Evolutionary conservation across 2,888 invertebrate genomes (phyloP).

Genomic region (Agrilus biguttatus): DNA sequence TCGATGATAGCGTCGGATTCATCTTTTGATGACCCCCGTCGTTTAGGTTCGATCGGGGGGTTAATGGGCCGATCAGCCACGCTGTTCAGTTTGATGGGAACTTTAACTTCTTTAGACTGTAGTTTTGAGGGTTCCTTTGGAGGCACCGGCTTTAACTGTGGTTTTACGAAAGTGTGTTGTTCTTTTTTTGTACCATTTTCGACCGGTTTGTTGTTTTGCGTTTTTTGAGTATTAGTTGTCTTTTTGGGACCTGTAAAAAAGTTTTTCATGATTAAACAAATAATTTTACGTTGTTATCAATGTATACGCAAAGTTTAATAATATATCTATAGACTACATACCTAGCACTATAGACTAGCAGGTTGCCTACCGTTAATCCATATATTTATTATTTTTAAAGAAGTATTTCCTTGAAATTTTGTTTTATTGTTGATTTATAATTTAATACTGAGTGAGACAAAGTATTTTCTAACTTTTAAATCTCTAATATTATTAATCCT

Average conservation of each 20-base stretch:
- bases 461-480: no score
- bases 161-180: constrained; percentile 24
- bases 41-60: background rate
- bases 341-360: no score
- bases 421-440: no score
- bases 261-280: background rate
- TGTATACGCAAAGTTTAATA: background rate
- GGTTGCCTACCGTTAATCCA: no score
- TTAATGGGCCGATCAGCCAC: constrained; percentile 22
- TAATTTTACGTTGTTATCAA: background rate
- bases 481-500: no score
- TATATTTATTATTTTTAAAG: no score
- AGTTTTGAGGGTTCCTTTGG: constrained; percentile 21
- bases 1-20: constrained; percentile 10
- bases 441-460: no score
- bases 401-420: no score
- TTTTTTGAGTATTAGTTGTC: no score
- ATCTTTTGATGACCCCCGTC: constrained; percentile 1
- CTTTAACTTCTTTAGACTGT: constrained; percentile 26
- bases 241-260: constrained; percentile 2
- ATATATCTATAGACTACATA: no score
- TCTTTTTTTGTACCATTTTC: constrained; percentile 24
- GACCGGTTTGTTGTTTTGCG: no score
- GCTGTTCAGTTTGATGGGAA: constrained; percentile 28
- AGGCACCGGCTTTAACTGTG: constrained; percentile 26